phyloP scores from a whole-genome alignment of 2,113 vertebrate species.

The Miniopterus natalensis region DNA sequence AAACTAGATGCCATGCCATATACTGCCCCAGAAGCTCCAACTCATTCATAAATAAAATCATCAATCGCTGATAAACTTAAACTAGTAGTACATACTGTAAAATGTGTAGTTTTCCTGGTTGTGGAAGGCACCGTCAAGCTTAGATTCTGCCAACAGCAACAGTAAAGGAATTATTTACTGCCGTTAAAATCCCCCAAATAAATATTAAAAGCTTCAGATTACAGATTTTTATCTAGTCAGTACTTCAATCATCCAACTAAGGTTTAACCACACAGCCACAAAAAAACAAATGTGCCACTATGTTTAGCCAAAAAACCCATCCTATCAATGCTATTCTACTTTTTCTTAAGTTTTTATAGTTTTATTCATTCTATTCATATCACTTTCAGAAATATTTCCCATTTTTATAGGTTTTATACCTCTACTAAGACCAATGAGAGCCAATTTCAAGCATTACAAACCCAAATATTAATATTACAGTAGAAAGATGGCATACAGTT shows the following conservation, averaged over 20 bases:
- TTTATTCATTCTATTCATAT: constrained; percentile 43
- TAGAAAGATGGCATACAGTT: neutral
- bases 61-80: constrained; percentile 65
- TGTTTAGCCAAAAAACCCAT: neutral
- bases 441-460: constrained; percentile 27
- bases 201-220: constrained; percentile 50
- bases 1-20: constrained; percentile 74
- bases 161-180: constrained; percentile 75
- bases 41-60: constrained; percentile 44
- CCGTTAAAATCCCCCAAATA: constrained; percentile 45
- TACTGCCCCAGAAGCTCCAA: constrained; percentile 59
- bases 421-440: no score
- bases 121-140: constrained; percentile 77
- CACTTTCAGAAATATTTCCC: constrained; percentile 57
- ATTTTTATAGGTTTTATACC: no score
- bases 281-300: constrained; percentile 38
- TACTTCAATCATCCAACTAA: constrained; percentile 37
- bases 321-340: constrained; percentile 7
- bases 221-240: constrained; percentile 34
- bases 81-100: constrained; percentile 81
- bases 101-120: constrained; percentile 72
- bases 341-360: neutral
- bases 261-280: neutral
- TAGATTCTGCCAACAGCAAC: constrained; percentile 82
- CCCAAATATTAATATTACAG: constrained; percentile 31